These are phyloP conservation scores for Papilio aristodemus DNA, from an alignment of 1,140 invertebrate species.

Conservation along the genomic window DNA sequence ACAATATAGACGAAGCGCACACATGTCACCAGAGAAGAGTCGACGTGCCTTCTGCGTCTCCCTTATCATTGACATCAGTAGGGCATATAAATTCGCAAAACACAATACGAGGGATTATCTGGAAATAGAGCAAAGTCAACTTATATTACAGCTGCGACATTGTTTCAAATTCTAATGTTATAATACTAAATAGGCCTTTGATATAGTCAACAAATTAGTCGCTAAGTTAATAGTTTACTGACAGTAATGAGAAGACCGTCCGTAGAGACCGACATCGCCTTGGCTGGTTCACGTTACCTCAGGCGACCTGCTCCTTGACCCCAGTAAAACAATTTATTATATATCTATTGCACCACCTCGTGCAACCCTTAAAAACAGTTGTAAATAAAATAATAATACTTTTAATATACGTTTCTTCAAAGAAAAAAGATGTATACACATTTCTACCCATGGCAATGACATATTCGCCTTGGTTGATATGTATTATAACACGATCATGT, in stretches of 20 bases:
- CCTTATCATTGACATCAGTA: slow-evolving; percentile 52
- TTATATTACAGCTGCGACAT: slow-evolving; percentile 21
- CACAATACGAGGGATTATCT: slow-evolving; percentile 31
- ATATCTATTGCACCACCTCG: too few relatives aligned
- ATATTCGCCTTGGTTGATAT: background rate
- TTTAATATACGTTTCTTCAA: too few relatives aligned
- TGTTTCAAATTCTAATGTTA: background rate
- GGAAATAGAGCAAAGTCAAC: slow-evolving; percentile 10
- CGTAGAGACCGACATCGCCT: too few relatives aligned
- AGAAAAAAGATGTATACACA: background rate
- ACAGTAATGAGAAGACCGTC: too few relatives aligned
- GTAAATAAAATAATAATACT: too few relatives aligned
- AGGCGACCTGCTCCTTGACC: too few relatives aligned
- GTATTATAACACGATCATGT: background rate
- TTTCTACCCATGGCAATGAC: background rate
- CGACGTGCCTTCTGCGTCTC: slow-evolving; percentile 45
- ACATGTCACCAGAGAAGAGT: slow-evolving; percentile 60
- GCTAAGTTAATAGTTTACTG: too few relatives aligned
- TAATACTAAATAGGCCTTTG: background rate
- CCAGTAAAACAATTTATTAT: too few relatives aligned
- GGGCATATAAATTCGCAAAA: slow-evolving; percentile 16
- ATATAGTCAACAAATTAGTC: too few relatives aligned
- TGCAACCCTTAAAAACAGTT: too few relatives aligned
- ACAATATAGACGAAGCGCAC: slow-evolving; percentile 67
- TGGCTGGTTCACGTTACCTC: too few relatives aligned